A percentile compares a stretch with the other conserved stretches of the same genome.
phyloP scores from a whole-genome alignment of 2,797 vertebrate genomes.

The Diglossa cyanea region DNA sequence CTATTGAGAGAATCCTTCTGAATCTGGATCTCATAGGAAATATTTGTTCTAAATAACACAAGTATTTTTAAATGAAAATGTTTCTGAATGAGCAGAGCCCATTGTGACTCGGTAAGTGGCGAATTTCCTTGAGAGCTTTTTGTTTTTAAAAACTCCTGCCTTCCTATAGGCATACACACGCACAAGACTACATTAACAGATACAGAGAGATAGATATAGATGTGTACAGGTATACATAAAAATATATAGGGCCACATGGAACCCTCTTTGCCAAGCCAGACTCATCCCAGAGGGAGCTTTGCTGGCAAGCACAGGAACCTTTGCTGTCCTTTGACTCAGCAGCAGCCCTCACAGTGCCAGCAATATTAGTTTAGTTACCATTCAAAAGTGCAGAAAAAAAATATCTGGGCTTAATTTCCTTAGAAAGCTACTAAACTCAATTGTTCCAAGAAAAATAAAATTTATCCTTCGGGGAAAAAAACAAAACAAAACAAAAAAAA shows the following conservation, averaged over 20 bases:
- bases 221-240: background rate
- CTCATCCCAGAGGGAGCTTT: background rate
- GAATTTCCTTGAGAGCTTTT: background rate
- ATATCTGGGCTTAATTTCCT: background rate
- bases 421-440: background rate
- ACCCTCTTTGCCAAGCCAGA: background rate
- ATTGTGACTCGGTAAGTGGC: background rate
- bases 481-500: background rate
- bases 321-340: background rate
- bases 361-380: background rate
- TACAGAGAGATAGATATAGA: background rate
- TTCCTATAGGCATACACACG: background rate
- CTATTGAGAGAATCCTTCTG: background rate
- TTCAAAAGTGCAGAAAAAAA: background rate
- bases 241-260: background rate
- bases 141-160: background rate
- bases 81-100: background rate
- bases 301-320: background rate
- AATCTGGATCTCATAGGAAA: background rate
- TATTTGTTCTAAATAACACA: background rate
- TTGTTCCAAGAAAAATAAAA: background rate
- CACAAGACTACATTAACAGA: background rate
- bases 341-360: background rate
- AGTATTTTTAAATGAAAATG: background rate
- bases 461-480: background rate